Base-by-base conservation (phyloP, 1,140 invertebrate species). In the Pemphigus obesinymphae region DNA sequence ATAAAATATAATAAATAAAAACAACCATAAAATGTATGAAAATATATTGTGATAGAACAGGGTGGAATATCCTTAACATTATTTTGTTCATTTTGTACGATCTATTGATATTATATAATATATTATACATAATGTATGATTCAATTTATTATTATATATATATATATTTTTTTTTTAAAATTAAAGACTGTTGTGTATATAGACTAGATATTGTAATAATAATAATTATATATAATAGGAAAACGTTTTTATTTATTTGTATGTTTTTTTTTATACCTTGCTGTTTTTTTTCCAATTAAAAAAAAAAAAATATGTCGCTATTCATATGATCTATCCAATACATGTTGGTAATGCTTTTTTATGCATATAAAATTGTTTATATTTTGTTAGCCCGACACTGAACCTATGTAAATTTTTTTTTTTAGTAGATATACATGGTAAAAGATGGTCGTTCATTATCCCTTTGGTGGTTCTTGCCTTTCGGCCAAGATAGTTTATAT, bases 101-200 rank as follows among this genome's bases (percentile, higher is more conserved):
- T 58, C 63, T 37, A 61, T 80, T 61, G 48, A 50, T 73, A 43
- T 37, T 70, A 70, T 72, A 63, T 66, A 37, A 68, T 20, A 43
- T 70, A 45, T 45, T 31, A 61, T 61, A 31, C 13, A 61, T 68
- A 68, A n/a, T n/a, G n/a, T 68, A 73, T 73, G 43, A 73, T 73
- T 48, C 50, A 26, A 73, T 73, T 31, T 31, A 50, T 26, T 73
- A 31, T 73, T 55, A 45, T 45, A 20, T 45, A 72, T 45, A 70
- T 55, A 55, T 55, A 26, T 55, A 43, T 61, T 76, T 76, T 76
- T 78, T 80, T 78, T 61, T 63, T 80, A 43, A 26, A 29, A 80
- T 80, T 80, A 80, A 80, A 80, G 76, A 80, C 76, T 80, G 76
- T 63, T 80, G 76, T 80, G 76, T 80, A 80, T 29, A 80, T 80